phyloP scores from a whole-genome alignment of 2,797 vertebrate species.

The Amazona finschi region DNA sequence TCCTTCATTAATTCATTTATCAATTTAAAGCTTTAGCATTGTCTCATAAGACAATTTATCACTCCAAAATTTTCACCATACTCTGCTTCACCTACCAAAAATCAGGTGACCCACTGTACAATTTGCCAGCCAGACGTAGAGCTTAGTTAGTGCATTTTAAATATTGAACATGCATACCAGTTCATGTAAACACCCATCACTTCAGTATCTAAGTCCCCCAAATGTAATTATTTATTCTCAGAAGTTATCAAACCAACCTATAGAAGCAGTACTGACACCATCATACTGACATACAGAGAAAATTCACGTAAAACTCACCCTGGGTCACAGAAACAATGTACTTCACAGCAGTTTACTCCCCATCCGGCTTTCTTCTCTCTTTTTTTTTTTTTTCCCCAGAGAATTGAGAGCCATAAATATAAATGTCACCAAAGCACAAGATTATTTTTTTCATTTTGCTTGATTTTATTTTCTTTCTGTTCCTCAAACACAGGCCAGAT shows the following conservation, averaged over 20 bases:
- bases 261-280: background rate
- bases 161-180: background rate
- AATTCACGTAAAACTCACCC: background rate
- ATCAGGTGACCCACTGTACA: background rate
- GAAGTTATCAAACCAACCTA: background rate
- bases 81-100: background rate
- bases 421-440: background rate
- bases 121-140: background rate
- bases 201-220: background rate
- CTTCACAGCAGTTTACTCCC: background rate
- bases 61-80: background rate
- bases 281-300: background rate
- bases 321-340: background rate
- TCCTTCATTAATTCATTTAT: background rate
- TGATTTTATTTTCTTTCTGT: background rate
- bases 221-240: background rate
- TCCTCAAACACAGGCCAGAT: background rate
- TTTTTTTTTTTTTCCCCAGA: background rate
- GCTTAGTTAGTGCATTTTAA: background rate
- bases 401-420: background rate
- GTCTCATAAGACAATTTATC: background rate
- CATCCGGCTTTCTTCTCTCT: background rate
- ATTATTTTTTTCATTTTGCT: rapidly evolving
- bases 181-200: background rate
- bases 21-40: background rate